Percentiles rank a stretch among this genome's conserved stretches.
phyloP scores from a whole-genome alignment of 2,888 invertebrate genomes.

The Lamproptera curius region DNA sequence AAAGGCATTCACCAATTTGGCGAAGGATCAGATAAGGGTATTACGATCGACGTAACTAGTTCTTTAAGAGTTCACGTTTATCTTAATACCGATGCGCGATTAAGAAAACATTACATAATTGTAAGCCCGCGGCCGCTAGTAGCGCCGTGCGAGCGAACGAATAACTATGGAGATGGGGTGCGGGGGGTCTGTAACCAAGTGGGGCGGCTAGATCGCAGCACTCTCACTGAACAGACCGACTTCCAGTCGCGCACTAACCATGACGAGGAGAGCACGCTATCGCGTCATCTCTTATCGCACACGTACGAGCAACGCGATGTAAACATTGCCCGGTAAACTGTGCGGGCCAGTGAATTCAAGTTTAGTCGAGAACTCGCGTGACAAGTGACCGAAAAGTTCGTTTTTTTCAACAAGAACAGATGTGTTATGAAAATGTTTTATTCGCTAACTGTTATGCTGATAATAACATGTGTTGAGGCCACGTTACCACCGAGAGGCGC shows the following conservation, averaged over 20 bases:
- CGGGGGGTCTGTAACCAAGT: conserved; percentile 46
- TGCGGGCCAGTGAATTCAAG: conserved; percentile 42
- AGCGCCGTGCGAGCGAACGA: conserved; percentile 70
- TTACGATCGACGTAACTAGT: conserved; percentile 30
- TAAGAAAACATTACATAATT: conserved; percentile 76
- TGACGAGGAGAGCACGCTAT: conserved; percentile 62
- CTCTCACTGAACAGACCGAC: conserved; percentile 54
- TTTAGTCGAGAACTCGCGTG: conserved; percentile 32
- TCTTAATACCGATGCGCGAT: conserved; percentile 55
- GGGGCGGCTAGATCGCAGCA: conserved; percentile 60
- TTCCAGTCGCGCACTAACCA: conserved; percentile 65
- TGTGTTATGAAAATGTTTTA: conserved; percentile 73
- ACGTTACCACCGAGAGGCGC: conserved; percentile 63
- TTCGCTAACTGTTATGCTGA: conserved; percentile 71
- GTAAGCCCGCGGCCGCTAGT: conserved; percentile 66
- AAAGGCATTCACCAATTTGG: too few relatives aligned
- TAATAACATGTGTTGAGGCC: conserved; percentile 70
- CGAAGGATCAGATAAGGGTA: too few relatives aligned
- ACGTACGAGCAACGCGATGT: conserved; percentile 63
- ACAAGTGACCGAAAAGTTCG: conserved; percentile 37
- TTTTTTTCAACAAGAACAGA: conserved; percentile 45
- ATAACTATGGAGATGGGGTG: conserved; percentile 63
- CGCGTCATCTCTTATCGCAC: conserved; percentile 54
- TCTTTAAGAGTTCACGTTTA: conserved; percentile 40
- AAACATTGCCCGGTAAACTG: conserved; percentile 64